Evolutionary conservation across 2,797 vertebrate species (phyloP), one percentile per base, ranked within the genome.

Genomic region (Forpus xanthops): DNA sequence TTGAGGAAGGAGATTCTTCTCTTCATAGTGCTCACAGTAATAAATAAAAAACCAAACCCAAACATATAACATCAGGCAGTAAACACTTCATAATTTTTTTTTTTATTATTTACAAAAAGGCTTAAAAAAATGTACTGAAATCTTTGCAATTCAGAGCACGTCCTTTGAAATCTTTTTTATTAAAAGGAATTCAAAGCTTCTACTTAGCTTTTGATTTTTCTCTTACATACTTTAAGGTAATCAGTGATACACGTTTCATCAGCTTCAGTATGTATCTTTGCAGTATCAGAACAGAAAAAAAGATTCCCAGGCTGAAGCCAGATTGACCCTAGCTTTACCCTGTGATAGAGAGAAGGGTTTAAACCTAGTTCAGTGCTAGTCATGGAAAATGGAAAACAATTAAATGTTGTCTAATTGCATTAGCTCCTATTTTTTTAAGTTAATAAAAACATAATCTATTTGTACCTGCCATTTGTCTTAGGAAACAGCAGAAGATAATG

Each of bases 401-500:
- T 97, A 97, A 98, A 94, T 96, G 87, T 97, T 96, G 61, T 45
- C 50, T 91, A 96, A 96, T 98, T 97, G 75, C 94, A 96, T 98
- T 97, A 97, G 96, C 67, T 96, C 95, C 94, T 64, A 67, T 96
- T 98, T 98, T 98, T 98, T 97, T 97, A 97, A 97, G 96, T 97
- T 97, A 97, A 98, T 98, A 98, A 98, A 97, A 97, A 94, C 65
- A 96, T 98, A 98, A 98, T 98, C 97, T 98, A 97, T 98, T 98
- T 98, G 96, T 98, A 98, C 98, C 98, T 98, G 97, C 96, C 98
- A 98, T 97, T 97, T 97, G 98, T 98, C 97, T 91, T 97, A 98
- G 98, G 97, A 98, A 96, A 97, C 68, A 87, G 96, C 94, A 95
- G 94, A 97, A 97, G 96, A 97, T 98, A 98, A 98, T 98, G 98